Percentiles rank a stretch among this genome's conserved stretches.
These are phyloP conservation scores for Garrulus glandarius DNA, from an alignment of 2,797 vertebrate species.

Conservation along the genomic window DNA sequence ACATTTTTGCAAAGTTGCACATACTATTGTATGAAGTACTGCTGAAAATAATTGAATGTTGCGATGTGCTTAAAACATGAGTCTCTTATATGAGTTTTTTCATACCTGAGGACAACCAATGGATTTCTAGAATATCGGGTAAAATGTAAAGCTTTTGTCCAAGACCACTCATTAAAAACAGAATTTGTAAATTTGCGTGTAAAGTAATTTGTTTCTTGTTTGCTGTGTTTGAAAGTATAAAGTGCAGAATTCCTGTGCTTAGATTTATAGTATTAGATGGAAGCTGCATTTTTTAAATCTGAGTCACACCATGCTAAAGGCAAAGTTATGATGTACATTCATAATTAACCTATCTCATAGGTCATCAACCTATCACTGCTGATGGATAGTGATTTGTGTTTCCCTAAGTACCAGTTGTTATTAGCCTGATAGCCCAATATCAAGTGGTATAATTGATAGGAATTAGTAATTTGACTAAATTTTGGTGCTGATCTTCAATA, in stretches of 20 bases:
- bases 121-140: background rate
- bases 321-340: background rate
- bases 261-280: background rate
- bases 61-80: background rate
- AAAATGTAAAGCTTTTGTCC: background rate
- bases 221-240: background rate
- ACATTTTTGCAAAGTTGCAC: background rate
- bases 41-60: background rate
- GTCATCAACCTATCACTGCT: background rate
- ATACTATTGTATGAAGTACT: background rate
- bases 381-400: background rate
- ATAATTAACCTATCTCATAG: background rate
- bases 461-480: background rate
- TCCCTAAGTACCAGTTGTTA: background rate
- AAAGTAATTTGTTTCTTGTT: background rate
- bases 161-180: background rate
- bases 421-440: background rate
- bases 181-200: background rate
- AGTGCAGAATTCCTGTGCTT: background rate
- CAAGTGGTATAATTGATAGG: background rate
- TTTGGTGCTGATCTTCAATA: background rate
- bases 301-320: background rate
- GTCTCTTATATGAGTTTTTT: background rate
- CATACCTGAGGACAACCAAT: background rate
- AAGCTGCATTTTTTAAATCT: background rate